Evolutionary conservation across 2,113 vertebrate species (phyloP), one percentile per base, ranked within the genome.

Genomic region (Alethe castanea): DNA sequence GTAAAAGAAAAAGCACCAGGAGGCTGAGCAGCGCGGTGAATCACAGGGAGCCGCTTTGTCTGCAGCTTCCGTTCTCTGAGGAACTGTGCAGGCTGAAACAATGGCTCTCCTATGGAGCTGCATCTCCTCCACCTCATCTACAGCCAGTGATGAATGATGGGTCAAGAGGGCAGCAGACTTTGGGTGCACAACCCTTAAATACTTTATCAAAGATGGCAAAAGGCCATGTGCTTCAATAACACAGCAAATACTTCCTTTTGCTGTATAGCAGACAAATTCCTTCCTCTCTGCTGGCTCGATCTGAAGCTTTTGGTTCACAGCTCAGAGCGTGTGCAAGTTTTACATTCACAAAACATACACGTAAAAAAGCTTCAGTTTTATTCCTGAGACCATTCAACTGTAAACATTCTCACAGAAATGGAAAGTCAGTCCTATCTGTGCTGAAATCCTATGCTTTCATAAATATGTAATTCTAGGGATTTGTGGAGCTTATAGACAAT

Each of bases 141-240:
- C 87, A 86, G 79, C 94, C 66, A 44, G 79, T 97, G 97, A 98
- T 62, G 97, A 97, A 98, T 97, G 97, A 91, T 86, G 92, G 98
- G 97, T 98, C 97, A 98, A 92, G 97, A 98, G 97, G 96, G 94
- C 95, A 98, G 96, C 92, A 98, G 98, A 98, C 97, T 98, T 97
- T 96, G 98, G 97, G 97, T 97, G 97, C 92, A 95, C 96, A 97
- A 81, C 92, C 94, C 90, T 97, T 93, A 97, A 97, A 81, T 94
- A 91, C 86, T 97, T 96, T 97, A 97, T 98, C 96, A 96, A 97
- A 95, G 79, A 97, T 98, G 98, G 98, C 98, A 98, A 95, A 86
- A 83, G 90, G 98, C 98, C 98, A 98, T 47, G 83, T 81, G 88
- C 96, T 97, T 94, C 88, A 98, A 96, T 96, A 97, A 95, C 81